These are phyloP conservation scores for Malthinus seriepunctatus DNA, from an alignment of 2,888 invertebrate species.

Conservation along the genomic window DNA sequence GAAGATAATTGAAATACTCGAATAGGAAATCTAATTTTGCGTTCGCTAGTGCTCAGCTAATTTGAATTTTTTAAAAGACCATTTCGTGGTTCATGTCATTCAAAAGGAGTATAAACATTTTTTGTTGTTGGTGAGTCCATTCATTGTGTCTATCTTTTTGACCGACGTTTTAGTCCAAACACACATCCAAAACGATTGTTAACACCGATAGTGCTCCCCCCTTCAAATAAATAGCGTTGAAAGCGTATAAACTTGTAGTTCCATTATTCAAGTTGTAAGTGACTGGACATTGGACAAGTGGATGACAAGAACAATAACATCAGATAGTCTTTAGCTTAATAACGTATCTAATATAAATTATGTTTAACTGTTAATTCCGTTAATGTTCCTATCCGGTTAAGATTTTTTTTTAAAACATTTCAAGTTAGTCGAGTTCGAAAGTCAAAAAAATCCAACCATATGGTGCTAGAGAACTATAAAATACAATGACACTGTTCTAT, in stretches of 20 bases:
- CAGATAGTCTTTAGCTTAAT: constrained; percentile 26
- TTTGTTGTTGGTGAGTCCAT: constrained; percentile 11
- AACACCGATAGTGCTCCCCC: constrained; percentile 11
- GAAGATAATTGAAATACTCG: no score
- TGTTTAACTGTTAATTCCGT: constrained; percentile 32
- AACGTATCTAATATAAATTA: constrained; percentile 31
- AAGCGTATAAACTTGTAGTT: constrained; percentile 21
- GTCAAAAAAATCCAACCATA: constrained; percentile 26
- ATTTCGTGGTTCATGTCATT: no score
- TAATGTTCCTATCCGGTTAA: constrained; percentile 32
- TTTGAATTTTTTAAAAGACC: no score
- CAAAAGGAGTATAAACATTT: no score
- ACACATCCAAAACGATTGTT: constrained; percentile 16
- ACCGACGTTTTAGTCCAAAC: constrained; percentile 26
- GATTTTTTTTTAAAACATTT: constrained; percentile 13
- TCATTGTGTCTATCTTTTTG: constrained; percentile 24
- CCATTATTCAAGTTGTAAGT: constrained; percentile 13
- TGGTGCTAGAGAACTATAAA: constrained; percentile 28
- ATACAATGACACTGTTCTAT: constrained; percentile 20
- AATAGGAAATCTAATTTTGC: no score
- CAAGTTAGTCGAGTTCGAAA: constrained; percentile 10
- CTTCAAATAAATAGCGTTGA: constrained; percentile 17
- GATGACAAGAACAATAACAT: constrained; percentile 22
- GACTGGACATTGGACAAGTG: constrained; percentile 12
- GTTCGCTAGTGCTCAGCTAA: no score